Conservation (phyloP, 2,797 vertebrate species). For the Sebastes goodei region DNA sequence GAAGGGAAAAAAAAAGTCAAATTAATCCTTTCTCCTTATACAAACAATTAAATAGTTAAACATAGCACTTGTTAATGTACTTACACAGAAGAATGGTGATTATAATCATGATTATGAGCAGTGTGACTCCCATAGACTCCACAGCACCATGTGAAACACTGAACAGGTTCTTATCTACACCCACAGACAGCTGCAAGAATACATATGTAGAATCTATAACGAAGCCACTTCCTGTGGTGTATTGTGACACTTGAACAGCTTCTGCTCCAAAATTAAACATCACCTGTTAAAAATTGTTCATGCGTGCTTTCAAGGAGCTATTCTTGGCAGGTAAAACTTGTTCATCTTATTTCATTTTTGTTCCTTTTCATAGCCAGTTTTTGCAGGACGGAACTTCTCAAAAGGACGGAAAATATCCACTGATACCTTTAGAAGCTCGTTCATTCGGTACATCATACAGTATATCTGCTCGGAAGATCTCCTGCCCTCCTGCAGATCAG, state of each 20-base stretch:
- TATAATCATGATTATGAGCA: slow-evolving; percentile 11
- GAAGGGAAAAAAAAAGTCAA: background rate
- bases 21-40: rapidly evolving
- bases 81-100: slow-evolving; percentile 44
- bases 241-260: background rate
- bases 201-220: background rate
- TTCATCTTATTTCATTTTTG: background rate
- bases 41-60: background rate
- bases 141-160: background rate
- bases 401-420: background rate
- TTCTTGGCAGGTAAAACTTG: background rate
- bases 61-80: slow-evolving; percentile 10
- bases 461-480: slow-evolving; percentile 22
- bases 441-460: background rate
- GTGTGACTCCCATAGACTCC: background rate
- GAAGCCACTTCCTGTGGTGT: background rate
- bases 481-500: slow-evolving; percentile 15
- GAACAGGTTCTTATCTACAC: background rate
- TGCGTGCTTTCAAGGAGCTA: background rate
- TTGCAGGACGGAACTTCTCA: background rate
- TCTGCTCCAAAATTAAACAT: background rate
- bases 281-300: background rate
- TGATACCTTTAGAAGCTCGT: background rate
- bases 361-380: background rate
- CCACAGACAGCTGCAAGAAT: background rate